phyloP scores from a whole-genome alignment of 2,113 vertebrate genomes.

The Chloebia gouldiae region DNA sequence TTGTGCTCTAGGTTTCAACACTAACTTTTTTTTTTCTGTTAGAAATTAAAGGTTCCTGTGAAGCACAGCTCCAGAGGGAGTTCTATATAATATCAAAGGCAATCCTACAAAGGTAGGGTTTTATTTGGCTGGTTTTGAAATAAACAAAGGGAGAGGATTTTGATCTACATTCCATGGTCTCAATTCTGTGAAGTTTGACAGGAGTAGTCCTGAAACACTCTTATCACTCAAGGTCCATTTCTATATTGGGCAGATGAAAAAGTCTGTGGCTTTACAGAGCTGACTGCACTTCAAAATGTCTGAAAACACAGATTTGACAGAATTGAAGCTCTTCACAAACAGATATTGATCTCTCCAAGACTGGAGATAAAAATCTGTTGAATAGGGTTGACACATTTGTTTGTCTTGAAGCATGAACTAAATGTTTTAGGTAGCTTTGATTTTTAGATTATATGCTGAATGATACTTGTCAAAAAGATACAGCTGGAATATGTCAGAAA shows the following conservation, averaged over 20 bases:
- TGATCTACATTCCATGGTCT: not conserved
- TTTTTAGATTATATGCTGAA: not conserved
- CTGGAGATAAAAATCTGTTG: not conserved
- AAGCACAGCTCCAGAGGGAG: not conserved
- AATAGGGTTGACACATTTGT: not conserved
- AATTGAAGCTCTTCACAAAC: not conserved
- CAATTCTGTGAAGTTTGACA: not conserved
- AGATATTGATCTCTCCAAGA: not conserved
- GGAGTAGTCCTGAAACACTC: not conserved
- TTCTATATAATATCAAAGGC: not conserved
- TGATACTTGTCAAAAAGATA: not conserved
- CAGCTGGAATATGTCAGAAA: not conserved
- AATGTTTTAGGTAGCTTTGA: not conserved
- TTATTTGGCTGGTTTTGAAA: not conserved
- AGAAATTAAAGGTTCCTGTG: not conserved
- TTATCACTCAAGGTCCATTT: not conserved
- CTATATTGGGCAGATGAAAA: constrained; percentile 8
- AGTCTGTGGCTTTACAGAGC: not conserved
- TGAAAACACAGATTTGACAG: not conserved
- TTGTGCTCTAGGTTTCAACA: not conserved
- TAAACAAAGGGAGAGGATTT: constrained; percentile 1
- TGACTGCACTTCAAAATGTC: not conserved
- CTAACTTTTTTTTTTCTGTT: not conserved
- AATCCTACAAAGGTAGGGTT: not conserved
- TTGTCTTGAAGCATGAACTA: not conserved